Evolutionary conservation across 2,113 vertebrate species (phyloP), one percentile per base, ranked within the genome.

Genomic region (Lampris incognitus): DNA sequence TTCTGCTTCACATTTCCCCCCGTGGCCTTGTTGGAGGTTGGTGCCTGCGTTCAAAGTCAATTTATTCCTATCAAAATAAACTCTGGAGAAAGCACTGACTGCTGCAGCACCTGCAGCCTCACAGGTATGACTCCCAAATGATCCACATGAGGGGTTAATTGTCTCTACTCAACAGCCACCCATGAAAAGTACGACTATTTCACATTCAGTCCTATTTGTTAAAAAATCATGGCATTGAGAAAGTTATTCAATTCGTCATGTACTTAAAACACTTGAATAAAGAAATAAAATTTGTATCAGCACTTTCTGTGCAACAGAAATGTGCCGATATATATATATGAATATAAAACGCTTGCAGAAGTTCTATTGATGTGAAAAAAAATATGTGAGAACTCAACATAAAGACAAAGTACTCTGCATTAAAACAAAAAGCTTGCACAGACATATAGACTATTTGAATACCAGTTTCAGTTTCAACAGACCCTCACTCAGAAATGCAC

Each of bases 41-140:
- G 46, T 40, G 71, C 86, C 75, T 82, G 71, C 59, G 50, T 73
- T 78, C 63, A 63, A 46, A 75, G 54, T 78, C 67, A 77, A 68
- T 77, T 78, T 72, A 85, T 83, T 86, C 76, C 50, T 72, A 74
- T 85, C 77, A 85, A 88, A 88, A 89, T 69, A 81, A 89, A 86
- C 77, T 37, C 55, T 54, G 3, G 24, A 72, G 11, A 60, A 38
- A 9, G 38, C 52, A 54, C 63, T 79, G 62, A 41, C 58, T 67
- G 57, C 6, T 54, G 5, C 54, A 81, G 46, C 81, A 86, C 86
- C 84, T 84, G 79, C 69, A 76, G 49, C 50, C 36, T 24, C 74
- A 56, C 52, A 77, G 50, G 24, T 81, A 55, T 41, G 24, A 76
- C 48, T 41, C 52, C 11, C 46, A 74, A 58, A 60, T 61, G 68